A percentile compares a stretch with the other conserved stretches of the same genome.
Conservation (phyloP, 2,113 vertebrate genomes). For the Burhinus oedicnemus region DNA sequence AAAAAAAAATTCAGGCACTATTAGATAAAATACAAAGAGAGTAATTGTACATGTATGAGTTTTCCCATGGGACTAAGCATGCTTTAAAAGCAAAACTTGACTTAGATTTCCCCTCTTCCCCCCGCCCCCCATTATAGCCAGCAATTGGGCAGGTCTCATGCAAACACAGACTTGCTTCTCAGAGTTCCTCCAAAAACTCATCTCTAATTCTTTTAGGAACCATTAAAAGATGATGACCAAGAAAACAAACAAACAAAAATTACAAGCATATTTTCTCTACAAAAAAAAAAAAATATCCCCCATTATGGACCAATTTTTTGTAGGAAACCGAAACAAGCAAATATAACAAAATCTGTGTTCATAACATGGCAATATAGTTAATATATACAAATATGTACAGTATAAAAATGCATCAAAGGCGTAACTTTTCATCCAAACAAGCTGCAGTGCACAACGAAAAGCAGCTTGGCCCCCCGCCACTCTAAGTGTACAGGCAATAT, state of each 20-base stretch:
- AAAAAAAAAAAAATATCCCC: constrained; percentile 48
- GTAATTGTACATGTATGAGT: constrained; percentile 71
- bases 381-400: constrained; percentile 83
- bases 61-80: constrained; percentile 72
- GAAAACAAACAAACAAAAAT: constrained; percentile 51
- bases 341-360: constrained; percentile 80
- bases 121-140: constrained; percentile 31
- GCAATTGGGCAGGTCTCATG: constrained; percentile 67
- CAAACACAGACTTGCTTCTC: constrained; percentile 69
- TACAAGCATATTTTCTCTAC: constrained; percentile 12
- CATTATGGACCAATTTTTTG: constrained; percentile 37
- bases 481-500: constrained; percentile 38
- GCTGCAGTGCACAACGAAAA: constrained; percentile 52
- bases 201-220: constrained; percentile 56
- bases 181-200: constrained; percentile 61
- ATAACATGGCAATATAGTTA: constrained; percentile 73
- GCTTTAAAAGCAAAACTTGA: constrained; percentile 72
- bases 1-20: constrained; percentile 78
- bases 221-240: constrained; percentile 64
- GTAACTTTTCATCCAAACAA: constrained; percentile 57
- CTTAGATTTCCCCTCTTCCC: constrained; percentile 19
- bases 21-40: constrained; percentile 80
- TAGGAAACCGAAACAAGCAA: constrained; percentile 76
- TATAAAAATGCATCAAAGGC: constrained; percentile 77
- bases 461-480: constrained; percentile 21